phyloP scores from a whole-genome alignment of 2,797 vertebrate genomes.

The Peromyscus nudipes region DNA sequence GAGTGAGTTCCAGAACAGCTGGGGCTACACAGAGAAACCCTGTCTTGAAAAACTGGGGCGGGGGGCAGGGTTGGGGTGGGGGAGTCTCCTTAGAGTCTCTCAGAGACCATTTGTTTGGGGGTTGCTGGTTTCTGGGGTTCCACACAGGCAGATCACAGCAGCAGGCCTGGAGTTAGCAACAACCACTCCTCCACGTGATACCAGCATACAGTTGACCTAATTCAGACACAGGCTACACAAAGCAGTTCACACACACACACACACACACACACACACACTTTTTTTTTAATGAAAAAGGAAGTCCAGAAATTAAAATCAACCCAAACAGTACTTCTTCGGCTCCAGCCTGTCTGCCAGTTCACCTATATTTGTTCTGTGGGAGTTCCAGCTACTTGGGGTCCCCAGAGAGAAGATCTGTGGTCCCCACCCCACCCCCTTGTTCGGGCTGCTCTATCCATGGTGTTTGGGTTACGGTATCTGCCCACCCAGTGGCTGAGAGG shows the following conservation, averaged over 20 bases:
- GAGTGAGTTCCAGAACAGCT: not conserved
- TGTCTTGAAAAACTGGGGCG: not conserved
- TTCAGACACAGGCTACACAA: not conserved
- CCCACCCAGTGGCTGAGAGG: not conserved
- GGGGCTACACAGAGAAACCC: not conserved
- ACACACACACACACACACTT: not conserved
- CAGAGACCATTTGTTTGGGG: conserved; percentile 75
- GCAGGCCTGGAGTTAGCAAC: not conserved
- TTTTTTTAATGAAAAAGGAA: not conserved
- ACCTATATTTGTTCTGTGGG: not conserved
- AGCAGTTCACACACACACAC: not conserved
- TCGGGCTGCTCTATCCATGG: not conserved
- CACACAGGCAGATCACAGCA: not conserved
- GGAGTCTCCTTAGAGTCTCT: not conserved
- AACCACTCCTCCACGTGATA: not conserved
- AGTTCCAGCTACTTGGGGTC: not conserved
- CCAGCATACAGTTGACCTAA: not conserved
- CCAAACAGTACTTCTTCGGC: not conserved
- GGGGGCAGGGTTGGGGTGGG: too few relatives aligned
- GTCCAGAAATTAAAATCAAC: not conserved
- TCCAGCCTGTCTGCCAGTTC: not conserved
- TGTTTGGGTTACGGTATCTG: not conserved
- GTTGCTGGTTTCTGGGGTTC: conserved; percentile 55
- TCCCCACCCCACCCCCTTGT: not conserved
- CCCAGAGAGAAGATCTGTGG: not conserved